Base-by-base conservation (phyloP, 2,888 invertebrate species). In the Teleiodes luculella region DNA sequence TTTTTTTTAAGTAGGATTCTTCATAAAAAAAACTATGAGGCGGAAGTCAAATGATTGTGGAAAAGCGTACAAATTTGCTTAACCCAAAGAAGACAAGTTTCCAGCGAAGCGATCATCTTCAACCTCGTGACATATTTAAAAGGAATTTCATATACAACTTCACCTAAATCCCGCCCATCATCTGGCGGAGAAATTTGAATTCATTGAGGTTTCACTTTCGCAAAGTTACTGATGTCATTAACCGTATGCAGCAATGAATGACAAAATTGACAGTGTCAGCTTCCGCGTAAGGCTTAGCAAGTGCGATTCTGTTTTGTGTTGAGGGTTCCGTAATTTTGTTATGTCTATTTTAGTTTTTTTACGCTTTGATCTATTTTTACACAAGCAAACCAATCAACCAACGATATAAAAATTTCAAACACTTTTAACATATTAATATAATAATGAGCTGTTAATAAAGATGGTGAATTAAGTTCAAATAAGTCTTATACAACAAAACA, bases 131-230 rank as follows among this genome's bases (percentile, higher is more conserved):
- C 39, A 41, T 41, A 16, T 41, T 18, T 41, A 11, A 3, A 4
- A 18, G 39, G 39, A 8, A 41, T 41, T 18, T 39, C 18, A 11
- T 20, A 11, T 20, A 16, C 20, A 20, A 41, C 16, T 41, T 11
- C 2, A 39, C 8, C 39, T 11, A 35, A 35, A 20, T 11, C 10
- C 11, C 20, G 1, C 10, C 11, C 11, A 41, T 11, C 39, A 20
- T 16, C 11, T 11, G 10, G 20, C 24, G 18, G 24, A 43, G 43
- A 43, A 43, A 41, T 11, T 41, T 10, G n/a, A 43, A 24, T 24
- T 43, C 43, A 43, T 43, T 43, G 24, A 20, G 11, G 43, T 43
- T 43, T 43, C 43, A 43, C 43, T 43, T 43, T 43, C 24, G 20
- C 24, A 43, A 24, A 43, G 24, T 43, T 43, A 43, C 43, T 28